Base-by-base conservation (phyloP, 2,113 vertebrate species). In the Sitta europaea region DNA sequence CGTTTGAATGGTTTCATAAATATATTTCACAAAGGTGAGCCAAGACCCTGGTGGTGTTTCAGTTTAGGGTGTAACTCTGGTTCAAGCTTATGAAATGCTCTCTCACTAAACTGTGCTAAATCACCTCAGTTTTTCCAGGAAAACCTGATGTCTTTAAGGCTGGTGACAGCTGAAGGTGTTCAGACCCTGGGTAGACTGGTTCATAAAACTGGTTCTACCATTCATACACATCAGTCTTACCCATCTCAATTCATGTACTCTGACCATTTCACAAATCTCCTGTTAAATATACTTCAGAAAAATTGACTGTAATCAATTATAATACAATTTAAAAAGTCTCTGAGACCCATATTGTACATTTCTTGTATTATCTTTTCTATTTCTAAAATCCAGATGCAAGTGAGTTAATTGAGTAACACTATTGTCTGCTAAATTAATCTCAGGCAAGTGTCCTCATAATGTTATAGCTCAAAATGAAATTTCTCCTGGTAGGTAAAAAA, bases 301-400 rank as follows among this genome's bases (percentile, higher is more conserved):
- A 95, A 77, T 6, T 74, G 29, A 74, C 43, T 91, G 61, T 68
- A 74, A 92, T 94, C 24, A 89, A 73, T 78, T 94, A 86, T 29
- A 92, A 50, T 68, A 80, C 58, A 95, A 95, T 94, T 93, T 67
- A 42, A 84, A 48, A 92, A 91, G 51, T 58, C 63, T 92, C 80
- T 55, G 91, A 94, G 73, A 93, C 19, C 85, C 63, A 38, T 29
- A 51, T 63, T 38, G 79, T 33, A 87, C 11, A 58, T 48, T 80
- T 40, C 27, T 65, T 67, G 55, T 43, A 78, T 77, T 42, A 85
- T 35, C 65, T 82, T 88, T 89, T 94, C 27, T 86, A 57, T 81
- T 92, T 76, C 51, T 89, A 63, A 97, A 94, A 85, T 57, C 58
- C 86, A 88, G n/a, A 79, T 81, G 81, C 75, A 90, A 97, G 83